Base-by-base conservation (phyloP, 92 coral and sea anemone genomes). In the Zoanthus gigantus region DNA sequence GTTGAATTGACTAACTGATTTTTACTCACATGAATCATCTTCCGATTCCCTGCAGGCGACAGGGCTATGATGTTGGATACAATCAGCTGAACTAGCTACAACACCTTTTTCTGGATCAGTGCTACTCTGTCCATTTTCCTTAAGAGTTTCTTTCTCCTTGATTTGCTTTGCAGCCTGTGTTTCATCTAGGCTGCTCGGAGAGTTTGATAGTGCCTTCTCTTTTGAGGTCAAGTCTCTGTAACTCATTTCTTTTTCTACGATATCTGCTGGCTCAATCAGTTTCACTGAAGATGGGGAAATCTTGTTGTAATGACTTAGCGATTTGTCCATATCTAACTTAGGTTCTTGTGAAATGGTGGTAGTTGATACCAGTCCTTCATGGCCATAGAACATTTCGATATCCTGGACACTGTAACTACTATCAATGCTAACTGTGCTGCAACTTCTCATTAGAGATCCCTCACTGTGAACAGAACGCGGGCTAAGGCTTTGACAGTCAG, bases 391-490 rank as follows among this genome's bases (percentile, higher is more conserved):
- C 60, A 81, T 11, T 74, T 2, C 58, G 37, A 23, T 12, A 6
- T 86, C 87, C 42, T 65, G 78, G 76, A 46, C 56, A 73, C 67
- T 79, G 34, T 67, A 81, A 75, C 32, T 75, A 31, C 95, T 94
- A 9, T 79, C 84, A 57, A 94, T 71, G 76, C 97, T 94, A 15
- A 86, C 78, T 15, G 87, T 83, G 50, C 96, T 94, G 37, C 74
- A 89, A 34, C 92, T 85, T 13, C 89, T 83, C 2, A 90, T 57
- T 74, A 87, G 68, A 31, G 79, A 74, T 52, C 87, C 94, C 57
- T 90, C 92, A 61, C 94, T 95, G 9, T 63, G 68, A 9, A 53
- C 78, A 9, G 98, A 95, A 74, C 61, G 58, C 3, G 96, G 92
- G 37, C 96, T 95, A 16, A 88, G 72, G 56, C 85, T 67, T 17